Percentiles rank a stretch among this genome's conserved stretches.
phyloP scores from a whole-genome alignment of 2,888 invertebrate species.

The Drosophila kuntzei region DNA sequence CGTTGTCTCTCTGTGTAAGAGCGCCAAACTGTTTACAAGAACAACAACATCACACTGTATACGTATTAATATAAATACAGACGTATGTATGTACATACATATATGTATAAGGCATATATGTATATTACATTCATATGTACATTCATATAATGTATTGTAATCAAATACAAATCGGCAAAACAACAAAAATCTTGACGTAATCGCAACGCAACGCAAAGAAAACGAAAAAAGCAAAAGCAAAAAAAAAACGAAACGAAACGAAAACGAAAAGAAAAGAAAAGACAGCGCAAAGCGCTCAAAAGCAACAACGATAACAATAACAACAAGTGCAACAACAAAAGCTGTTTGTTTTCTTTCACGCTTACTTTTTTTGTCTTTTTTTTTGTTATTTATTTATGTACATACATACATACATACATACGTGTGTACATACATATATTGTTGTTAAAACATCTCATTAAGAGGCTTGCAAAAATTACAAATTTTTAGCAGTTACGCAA shows the following conservation, averaged over 20 bases:
- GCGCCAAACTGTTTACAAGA: conserved; percentile 27
- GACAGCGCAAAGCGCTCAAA: conserved; percentile 20
- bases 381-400: conserved; percentile 48
- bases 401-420: neutral
- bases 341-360: conserved; percentile 58
- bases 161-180: conserved; percentile 68
- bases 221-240: conserved; percentile 38
- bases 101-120: neutral
- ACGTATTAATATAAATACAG: conserved; percentile 15
- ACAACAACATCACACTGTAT: conserved; percentile 24
- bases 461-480: conserved; percentile 60
- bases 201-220: conserved; percentile 65
- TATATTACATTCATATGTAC: neutral
- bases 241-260: conserved; percentile 30
- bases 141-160: conserved; percentile 58
- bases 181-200: conserved; percentile 75
- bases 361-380: conserved; percentile 34
- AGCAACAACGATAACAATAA: conserved; percentile 30
- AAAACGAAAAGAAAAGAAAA: conserved; percentile 45
- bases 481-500: conserved; percentile 62
- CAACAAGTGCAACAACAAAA: conserved; percentile 41
- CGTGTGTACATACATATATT: conserved; percentile 12
- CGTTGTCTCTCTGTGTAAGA: conserved; percentile 8
- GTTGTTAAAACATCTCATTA: conserved; percentile 61
- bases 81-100: neutral